These are phyloP conservation scores for Strigops habroptila DNA, from an alignment of 2,113 vertebrate species.

Conservation along the genomic window DNA sequence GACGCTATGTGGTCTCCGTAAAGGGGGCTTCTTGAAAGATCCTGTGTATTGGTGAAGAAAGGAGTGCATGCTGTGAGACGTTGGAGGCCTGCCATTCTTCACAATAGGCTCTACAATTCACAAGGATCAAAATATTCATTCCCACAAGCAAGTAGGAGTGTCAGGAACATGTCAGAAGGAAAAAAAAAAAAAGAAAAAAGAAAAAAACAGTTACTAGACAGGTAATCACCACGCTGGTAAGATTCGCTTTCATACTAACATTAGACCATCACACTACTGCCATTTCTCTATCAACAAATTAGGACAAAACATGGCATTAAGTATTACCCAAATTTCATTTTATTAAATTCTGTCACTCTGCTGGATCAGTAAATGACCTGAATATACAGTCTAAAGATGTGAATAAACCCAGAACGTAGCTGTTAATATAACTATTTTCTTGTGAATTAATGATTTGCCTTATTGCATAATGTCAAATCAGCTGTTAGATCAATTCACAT, in stretches of 20 bases:
- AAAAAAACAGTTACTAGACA: slow-evolving; percentile 51
- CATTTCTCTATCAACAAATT: neutral
- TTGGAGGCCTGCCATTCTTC: slow-evolving; percentile 90
- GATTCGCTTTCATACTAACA: slow-evolving; percentile 26
- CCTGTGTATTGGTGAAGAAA: slow-evolving; percentile 96
- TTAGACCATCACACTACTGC: neutral
- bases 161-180: slow-evolving; percentile 62
- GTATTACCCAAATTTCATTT: neutral
- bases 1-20: slow-evolving; percentile 92
- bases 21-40: slow-evolving; percentile 92
- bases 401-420: neutral
- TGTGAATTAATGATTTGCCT: neutral
- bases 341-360: neutral
- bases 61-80: slow-evolving; percentile 94
- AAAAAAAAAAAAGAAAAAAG: slow-evolving; percentile 2
- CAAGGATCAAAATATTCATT: slow-evolving; percentile 63
- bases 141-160: slow-evolving; percentile 64
- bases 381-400: neutral
- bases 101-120: slow-evolving; percentile 83
- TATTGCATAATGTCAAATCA: neutral
- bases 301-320: neutral
- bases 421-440: neutral
- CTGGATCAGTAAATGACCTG: neutral
- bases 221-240: slow-evolving; percentile 1
- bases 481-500: neutral